Conservation (phyloP, 2,113 vertebrate species). For the Mola mola region DNA sequence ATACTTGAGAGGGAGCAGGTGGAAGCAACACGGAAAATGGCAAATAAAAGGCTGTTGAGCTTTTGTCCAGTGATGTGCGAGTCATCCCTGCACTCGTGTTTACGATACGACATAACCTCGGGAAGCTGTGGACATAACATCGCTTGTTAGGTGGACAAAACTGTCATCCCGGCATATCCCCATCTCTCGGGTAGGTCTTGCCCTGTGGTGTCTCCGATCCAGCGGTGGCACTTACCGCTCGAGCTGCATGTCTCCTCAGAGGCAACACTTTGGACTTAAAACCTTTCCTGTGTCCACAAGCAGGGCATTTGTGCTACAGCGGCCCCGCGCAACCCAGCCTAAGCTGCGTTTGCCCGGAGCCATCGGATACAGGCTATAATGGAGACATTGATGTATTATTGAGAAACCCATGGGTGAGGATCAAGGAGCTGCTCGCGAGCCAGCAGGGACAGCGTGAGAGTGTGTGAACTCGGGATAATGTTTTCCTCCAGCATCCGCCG, state of each 20-base stretch:
- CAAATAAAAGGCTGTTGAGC: constrained; percentile 26
- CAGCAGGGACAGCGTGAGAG: constrained; percentile 49
- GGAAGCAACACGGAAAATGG: no score
- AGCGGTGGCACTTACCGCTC: constrained; percentile 38
- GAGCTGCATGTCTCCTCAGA: constrained; percentile 66
- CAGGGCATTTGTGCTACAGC: constrained; percentile 54
- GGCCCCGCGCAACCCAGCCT: constrained; percentile 57
- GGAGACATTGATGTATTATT: constrained; percentile 80
- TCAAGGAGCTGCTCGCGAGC: constrained; percentile 68
- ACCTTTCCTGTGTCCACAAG: constrained; percentile 77
- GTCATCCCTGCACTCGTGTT: no score
- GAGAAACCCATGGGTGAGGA: constrained; percentile 75
- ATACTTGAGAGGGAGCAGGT: no score
- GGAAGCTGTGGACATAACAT: constrained; percentile 12
- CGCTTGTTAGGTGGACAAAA: constrained; percentile 41
- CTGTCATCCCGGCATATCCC: constrained; percentile 20
- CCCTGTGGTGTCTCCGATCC: constrained; percentile 43
- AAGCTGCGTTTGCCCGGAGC: constrained; percentile 72
- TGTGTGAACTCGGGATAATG: constrained; percentile 65
- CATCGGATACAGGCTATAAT: constrained; percentile 76
- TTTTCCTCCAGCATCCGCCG: constrained; percentile 58
- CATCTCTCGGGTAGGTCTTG: constrained; percentile 17
- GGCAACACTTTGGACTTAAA: constrained; percentile 78
- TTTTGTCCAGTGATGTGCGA: constrained; percentile 14
- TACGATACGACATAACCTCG: no score